Base-by-base conservation (phyloP, 2,888 invertebrate species). In the Drosophila vallismaia region DNA sequence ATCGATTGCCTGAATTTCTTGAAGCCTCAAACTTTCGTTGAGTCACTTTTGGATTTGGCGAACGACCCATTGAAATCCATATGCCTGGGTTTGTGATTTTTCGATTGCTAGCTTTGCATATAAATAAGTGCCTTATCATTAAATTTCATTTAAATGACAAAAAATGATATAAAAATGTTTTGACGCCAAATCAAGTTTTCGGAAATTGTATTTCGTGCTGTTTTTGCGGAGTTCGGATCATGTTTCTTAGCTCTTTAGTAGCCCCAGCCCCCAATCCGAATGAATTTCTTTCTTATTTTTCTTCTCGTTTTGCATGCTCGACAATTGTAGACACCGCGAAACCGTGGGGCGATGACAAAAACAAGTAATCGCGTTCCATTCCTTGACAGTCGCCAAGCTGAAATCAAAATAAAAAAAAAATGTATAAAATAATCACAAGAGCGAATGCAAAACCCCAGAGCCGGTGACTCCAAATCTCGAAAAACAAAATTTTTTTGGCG, bases 91-190 rank as follows among this genome's bases (percentile, higher is more conserved):
- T 19, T 19, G 1, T 19, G 19, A 19, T 19, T 66, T 12, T 53
- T 53, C 53, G 31, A 46, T 6, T 51, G 44, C 63, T 55, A 49
- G 50, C 51, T 42, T 50, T 53, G 46, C 68, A 53, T 45, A 19
- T 42, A 55, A 53, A 71, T 73, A 87, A 73, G 40, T 79, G 83
- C 88, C 51, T 75, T 71, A 70, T 84, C 83, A 88, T 84, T 84
- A 75, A 75, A 79, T 77, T 84, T 86, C 76, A 84, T 86, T 88
- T 83, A 84, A 83, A 88, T 71, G 88, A 79, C 75, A 83, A 71
- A 53, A 69, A 70, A 80, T 74, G 52, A 71, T 71, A 75, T 67
- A 75, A 69, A 88, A 86, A 72, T 88, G 74, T 88, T 86, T 88
- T 84, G 86, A 86, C 80, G 88, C 76, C 84, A 77, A 83, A 71